Conservation (phyloP, 2,113 vertebrate genomes). For the Hippocampus abdominalis region DNA sequence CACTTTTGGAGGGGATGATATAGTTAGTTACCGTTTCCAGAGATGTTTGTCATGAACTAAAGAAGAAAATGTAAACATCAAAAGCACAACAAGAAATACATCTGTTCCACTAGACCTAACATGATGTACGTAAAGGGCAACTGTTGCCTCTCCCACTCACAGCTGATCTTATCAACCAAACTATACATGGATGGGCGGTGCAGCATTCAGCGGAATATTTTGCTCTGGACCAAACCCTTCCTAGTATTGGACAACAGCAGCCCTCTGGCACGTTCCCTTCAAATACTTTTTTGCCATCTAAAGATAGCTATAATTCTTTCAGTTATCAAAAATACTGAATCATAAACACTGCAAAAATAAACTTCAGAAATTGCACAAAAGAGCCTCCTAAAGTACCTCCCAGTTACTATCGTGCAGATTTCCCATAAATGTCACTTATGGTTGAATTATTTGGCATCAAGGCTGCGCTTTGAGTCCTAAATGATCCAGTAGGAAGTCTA, state of each 20-base stretch:
- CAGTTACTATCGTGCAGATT: no score
- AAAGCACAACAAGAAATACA: neutral
- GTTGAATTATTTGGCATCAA: no score
- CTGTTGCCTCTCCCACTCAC: conserved; percentile 5
- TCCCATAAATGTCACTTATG: no score
- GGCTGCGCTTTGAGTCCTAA: no score
- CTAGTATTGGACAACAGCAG: conserved; percentile 80
- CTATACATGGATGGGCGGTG: conserved; percentile 50
- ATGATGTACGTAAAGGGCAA: neutral
- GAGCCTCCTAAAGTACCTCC: no score
- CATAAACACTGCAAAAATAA: neutral
- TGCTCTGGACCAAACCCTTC: conserved; percentile 88
- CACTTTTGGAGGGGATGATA: no score
- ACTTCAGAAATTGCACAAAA: no score
- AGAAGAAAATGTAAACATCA: neutral
- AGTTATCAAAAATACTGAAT: neutral
- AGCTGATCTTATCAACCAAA: conserved; percentile 74
- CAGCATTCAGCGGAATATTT: conserved; percentile 73
- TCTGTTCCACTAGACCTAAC: neutral
- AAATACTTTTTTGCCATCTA: conserved; percentile 42
- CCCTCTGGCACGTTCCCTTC: conserved; percentile 38
- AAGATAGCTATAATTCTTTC: conserved; percentile 7
- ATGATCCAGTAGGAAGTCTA: no score
- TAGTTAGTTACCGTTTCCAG: neutral
- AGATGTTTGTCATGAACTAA: neutral